These are phyloP conservation scores for Agriopis aurantiaria DNA, from an alignment of 2,888 invertebrate species.

Conservation along the genomic window DNA sequence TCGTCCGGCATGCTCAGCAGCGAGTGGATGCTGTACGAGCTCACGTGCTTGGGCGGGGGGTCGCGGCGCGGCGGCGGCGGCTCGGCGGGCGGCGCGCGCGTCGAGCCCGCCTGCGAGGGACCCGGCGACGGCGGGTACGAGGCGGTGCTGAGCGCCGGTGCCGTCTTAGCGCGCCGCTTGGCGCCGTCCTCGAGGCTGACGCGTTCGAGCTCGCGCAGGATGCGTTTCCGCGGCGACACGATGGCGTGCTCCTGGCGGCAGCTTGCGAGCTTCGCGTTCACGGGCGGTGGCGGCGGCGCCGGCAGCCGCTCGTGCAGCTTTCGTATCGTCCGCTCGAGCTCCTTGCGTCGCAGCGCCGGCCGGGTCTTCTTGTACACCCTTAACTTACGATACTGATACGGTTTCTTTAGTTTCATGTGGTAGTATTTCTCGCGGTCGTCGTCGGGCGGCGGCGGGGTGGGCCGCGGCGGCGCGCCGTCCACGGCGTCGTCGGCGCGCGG, in stretches of 20 bases:
- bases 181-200: slow-evolving; percentile 90
- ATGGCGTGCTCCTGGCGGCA: slow-evolving; percentile 85
- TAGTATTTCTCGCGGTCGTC: slow-evolving; percentile 79
- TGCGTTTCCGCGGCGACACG: slow-evolving; percentile 93
- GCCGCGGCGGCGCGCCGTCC: slow-evolving; percentile 60
- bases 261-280: slow-evolving; percentile 77
- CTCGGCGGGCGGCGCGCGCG: slow-evolving; percentile 56
- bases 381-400: slow-evolving; percentile 82
- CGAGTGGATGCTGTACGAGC: slow-evolving; percentile 95
- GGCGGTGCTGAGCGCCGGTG: slow-evolving; percentile 76
- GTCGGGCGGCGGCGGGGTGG: slow-evolving; percentile 55
- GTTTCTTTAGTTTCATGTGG: slow-evolving; percentile 84
- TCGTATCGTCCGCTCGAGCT: slow-evolving; percentile 68
- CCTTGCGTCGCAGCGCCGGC: slow-evolving; percentile 67
- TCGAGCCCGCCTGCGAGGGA: slow-evolving; percentile 51
- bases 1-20: slow-evolving; percentile 89
- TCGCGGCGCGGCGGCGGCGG: slow-evolving; percentile 61
- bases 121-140: slow-evolving; percentile 66
- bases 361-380: slow-evolving; percentile 81
- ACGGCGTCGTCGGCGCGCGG: slow-evolving; percentile 66
- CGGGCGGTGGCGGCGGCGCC: slow-evolving; percentile 64
- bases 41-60: slow-evolving; percentile 81
- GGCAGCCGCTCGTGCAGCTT: slow-evolving; percentile 75
- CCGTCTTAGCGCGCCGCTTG: slow-evolving; percentile 86
- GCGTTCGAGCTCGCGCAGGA: slow-evolving; percentile 93